Conservation (phyloP, 2,113 vertebrate species). For the Nerophis lumbriciformis region DNA sequence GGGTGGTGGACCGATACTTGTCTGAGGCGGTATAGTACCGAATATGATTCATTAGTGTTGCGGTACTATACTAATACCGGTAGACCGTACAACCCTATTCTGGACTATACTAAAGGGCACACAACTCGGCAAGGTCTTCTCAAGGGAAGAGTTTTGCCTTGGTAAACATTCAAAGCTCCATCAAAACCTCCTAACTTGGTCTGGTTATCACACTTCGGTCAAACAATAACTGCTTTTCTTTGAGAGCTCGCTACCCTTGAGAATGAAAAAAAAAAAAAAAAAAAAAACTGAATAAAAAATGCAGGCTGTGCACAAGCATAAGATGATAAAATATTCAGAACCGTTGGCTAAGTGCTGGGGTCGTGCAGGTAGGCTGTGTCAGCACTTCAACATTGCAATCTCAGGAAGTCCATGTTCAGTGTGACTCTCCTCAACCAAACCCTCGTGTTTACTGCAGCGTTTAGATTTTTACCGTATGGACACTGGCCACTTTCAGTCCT, state of each 20-base stretch:
- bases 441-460: not conserved
- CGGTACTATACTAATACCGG: too few relatives aligned
- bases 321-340: conserved; percentile 12
- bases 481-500: too few relatives aligned
- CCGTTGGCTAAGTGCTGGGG: not conserved
- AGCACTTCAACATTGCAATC: not conserved
- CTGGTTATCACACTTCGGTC: not conserved
- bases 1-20: too few relatives aligned
- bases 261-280: too few relatives aligned
- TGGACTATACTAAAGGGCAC: too few relatives aligned
- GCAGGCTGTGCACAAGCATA: not conserved
- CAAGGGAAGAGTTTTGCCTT: not conserved
- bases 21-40: too few relatives aligned
- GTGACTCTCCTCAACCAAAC: not conserved
- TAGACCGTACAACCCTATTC: too few relatives aligned
- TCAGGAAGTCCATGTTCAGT: not conserved
- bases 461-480: not conserved
- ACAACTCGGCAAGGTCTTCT: not conserved
- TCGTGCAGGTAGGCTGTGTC: not conserved
- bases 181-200: not conserved
- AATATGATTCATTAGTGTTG: too few relatives aligned
- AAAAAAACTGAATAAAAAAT: not conserved
- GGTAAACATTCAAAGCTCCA: not conserved
- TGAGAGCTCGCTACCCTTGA: not conserved
- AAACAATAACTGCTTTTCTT: not conserved